These are phyloP conservation scores for Drosophila simulans DNA, from an alignment of 1,140 invertebrate genomes.

Conservation along the genomic window DNA sequence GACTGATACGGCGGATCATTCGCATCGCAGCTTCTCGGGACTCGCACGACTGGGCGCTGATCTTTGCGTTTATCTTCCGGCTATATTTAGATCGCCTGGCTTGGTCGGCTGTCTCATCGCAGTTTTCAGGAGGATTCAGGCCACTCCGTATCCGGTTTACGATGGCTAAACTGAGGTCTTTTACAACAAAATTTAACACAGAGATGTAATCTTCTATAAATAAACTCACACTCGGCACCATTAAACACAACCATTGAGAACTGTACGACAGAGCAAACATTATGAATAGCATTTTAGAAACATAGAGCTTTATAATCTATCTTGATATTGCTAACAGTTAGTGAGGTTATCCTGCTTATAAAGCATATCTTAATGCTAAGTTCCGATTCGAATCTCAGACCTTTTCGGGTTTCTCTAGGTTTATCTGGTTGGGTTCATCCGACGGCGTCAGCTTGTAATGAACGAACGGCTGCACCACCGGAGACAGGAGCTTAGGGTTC, in stretches of 20 bases:
- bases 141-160: too few relatives aligned
- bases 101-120: neutral
- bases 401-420: conserved; percentile 37
- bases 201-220: too few relatives aligned
- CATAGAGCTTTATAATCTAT: neutral
- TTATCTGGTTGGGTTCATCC: conserved; percentile 57
- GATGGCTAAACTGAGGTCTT: too few relatives aligned
- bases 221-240: too few relatives aligned
- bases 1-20: neutral
- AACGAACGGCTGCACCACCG: conserved; percentile 66
- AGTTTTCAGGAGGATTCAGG: too few relatives aligned
- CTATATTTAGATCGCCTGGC: conserved; percentile 14
- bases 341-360: conserved; percentile 12
- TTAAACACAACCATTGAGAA: too few relatives aligned
- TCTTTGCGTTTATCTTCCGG: neutral
- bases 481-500: conserved; percentile 83
- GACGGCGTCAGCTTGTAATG: conserved; percentile 47
- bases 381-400: conserved; percentile 10
- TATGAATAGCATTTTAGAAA: neutral
- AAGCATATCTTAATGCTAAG: conserved; percentile 23
- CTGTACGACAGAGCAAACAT: too few relatives aligned
- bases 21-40: neutral
- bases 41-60: neutral
- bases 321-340: neutral
- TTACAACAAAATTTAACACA: too few relatives aligned